Percentiles rank a stretch among this genome's conserved stretches.
These are phyloP conservation scores for Lynx canadensis DNA, from an alignment of 2,113 vertebrate species.

Conservation along the genomic window DNA sequence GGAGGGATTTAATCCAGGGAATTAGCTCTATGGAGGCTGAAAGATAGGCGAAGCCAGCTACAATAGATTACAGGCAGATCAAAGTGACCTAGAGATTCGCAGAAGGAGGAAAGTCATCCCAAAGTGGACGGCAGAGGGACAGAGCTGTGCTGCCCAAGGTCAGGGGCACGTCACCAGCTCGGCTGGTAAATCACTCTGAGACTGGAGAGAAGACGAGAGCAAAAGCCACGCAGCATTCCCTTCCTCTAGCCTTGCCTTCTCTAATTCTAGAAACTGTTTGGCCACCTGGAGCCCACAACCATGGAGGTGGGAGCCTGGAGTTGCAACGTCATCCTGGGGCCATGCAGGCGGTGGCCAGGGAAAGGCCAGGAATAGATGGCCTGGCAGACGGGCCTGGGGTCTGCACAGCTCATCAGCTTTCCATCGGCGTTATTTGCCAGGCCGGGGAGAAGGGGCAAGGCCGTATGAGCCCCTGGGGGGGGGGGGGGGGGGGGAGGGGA, in stretches of 20 bases:
- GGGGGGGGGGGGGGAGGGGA: fast-evolving
- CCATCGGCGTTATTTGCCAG: not conserved
- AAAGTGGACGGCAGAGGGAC: too few species aligned
- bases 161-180: not conserved
- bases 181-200: not conserved
- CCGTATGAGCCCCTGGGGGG: fast-evolving
- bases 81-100: not conserved
- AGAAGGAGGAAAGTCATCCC: not conserved
- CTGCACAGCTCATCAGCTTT: not conserved
- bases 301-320: too few species aligned
- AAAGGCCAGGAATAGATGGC: too few species aligned
- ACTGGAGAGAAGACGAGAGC: fast-evolving
- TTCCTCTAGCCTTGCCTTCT: not conserved
- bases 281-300: not conserved
- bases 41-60: not conserved
- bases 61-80: not conserved
- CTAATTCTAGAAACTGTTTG: not conserved
- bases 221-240: fast-evolving
- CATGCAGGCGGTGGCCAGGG: fast-evolving
- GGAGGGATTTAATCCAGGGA: not conserved
- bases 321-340: fast-evolving
- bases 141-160: not conserved
- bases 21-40: not conserved
- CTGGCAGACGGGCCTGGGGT: not conserved
- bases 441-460: not conserved